Evolutionary conservation across 2,888 invertebrate genomes (phyloP), one percentile per base, ranked within the genome.

Genomic region (Saturnia pavonia): DNA sequence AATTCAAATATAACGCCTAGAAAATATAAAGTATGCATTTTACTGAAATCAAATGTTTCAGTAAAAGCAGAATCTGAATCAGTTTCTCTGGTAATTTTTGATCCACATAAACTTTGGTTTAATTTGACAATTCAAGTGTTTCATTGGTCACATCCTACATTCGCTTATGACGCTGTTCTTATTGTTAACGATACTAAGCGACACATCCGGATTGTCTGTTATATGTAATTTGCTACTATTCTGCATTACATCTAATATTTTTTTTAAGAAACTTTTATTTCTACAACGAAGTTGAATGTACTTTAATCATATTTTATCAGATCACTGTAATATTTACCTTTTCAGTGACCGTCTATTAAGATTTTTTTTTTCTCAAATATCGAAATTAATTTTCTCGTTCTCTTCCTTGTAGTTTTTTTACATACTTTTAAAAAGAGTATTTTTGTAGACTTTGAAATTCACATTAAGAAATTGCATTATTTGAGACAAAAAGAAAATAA

Each of bases 151-250:
- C 25, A 27, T 60, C 57, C 57, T 60, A 19, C 57, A 27, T 60
- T 14, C 57, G 27, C 57, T 60, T 27, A 60, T 27, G 57, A 25
- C 57, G 9, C 57, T 25, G 14, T 60, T 60, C 25, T 60, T 60
- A 60, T 60, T 27, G 57, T 57, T 57, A 57, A 25, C 27, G 14
- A 60, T 25, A 57, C 14, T 60, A 60, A 60, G 57, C 57, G 57
- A 60, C 25, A 60, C 27, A 25, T 60, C 57, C 57, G 57, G 57
- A 60, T 25, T 27, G 27, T 19, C 27, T 27, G 57, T 60, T 60
- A 2, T 22, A 54, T 22, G 12, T 48, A 48, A 16, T 19, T 19
- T 48, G 19, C 6, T 34, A 34, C 34, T 34, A 6, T 34, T 2
- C 34, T 34, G 2, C 34, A 34, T 34, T 6, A 34, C 34, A 34